Conservation (phyloP, 2,888 invertebrate genomes). For the Drosophila anomelani region DNA sequence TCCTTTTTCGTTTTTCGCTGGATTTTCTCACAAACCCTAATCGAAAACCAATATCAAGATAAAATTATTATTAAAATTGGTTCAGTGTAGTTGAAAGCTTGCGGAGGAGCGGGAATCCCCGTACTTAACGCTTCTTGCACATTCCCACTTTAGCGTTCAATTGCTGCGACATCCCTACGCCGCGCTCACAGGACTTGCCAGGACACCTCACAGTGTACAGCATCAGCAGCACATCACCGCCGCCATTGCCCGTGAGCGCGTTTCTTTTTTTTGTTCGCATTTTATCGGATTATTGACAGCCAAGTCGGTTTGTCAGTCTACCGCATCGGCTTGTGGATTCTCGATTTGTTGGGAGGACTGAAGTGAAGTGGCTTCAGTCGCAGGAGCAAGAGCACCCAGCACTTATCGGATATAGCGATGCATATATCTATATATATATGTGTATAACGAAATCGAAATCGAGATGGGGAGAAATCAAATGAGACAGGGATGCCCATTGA, state of each 20-base stretch:
- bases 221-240: constrained; percentile 1
- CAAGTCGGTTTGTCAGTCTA: constrained; percentile 46
- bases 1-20: too few species aligned
- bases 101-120: not conserved
- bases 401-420: constrained; percentile 53
- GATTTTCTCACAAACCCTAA: too few species aligned
- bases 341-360: constrained; percentile 1
- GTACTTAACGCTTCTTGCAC: constrained; percentile 60
- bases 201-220: constrained; percentile 10
- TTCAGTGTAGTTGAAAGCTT: not conserved
- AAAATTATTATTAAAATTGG: too few species aligned
- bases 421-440: not conserved
- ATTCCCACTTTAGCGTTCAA: constrained; percentile 69
- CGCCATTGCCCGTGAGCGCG: constrained; percentile 6
- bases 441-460: not conserved
- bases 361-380: constrained; percentile 25
- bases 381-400: constrained; percentile 26
- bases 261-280: constrained; percentile 46
- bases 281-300: constrained; percentile 71
- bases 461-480: not conserved
- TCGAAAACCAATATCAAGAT: too few species aligned
- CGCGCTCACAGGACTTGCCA: constrained; percentile 3
- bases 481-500: not conserved
- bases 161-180: constrained; percentile 48
- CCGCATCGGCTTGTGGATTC: constrained; percentile 34